Evolutionary conservation across 2,888 invertebrate species (phyloP).

Genomic region (Drosophila diplacantha): DNA sequence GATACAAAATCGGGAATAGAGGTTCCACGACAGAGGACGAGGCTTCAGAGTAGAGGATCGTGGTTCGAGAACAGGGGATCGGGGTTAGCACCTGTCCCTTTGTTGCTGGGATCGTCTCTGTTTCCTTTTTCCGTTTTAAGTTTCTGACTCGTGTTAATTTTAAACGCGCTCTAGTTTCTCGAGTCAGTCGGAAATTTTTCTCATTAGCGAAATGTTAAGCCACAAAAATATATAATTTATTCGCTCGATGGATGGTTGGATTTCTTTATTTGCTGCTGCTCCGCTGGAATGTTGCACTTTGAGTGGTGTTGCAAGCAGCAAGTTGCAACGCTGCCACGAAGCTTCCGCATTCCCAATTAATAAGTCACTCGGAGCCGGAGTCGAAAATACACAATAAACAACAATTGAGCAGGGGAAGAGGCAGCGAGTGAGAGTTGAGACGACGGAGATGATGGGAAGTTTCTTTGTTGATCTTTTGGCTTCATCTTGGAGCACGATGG

Average conservation of each 20-base stretch:
- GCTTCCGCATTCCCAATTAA: slow-evolving; percentile 54
- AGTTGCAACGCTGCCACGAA: slow-evolving; percentile 4
- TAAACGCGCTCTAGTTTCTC: slow-evolving; percentile 25
- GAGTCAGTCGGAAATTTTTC: slow-evolving; percentile 1
- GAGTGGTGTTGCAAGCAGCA: slow-evolving; percentile 36
- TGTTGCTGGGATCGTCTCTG: slow-evolving; percentile 22
- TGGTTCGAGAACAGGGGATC: slow-evolving; percentile 5
- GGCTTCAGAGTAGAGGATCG: not conserved
- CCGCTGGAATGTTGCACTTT: slow-evolving; percentile 54
- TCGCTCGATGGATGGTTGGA: slow-evolving; percentile 28
- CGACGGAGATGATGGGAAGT: slow-evolving; percentile 15
- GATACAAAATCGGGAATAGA: slow-evolving; percentile 2
- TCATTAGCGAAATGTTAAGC: slow-evolving; percentile 25
- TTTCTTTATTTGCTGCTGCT: slow-evolving; percentile 4
- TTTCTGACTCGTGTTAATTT: slow-evolving; percentile 45
- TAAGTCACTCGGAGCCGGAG: slow-evolving; percentile 45
- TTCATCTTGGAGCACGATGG: not conserved
- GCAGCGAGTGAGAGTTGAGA: slow-evolving; percentile 2
- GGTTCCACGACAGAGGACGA: slow-evolving; percentile 6
- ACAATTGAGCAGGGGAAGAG: slow-evolving; percentile 15
- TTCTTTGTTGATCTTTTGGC: slow-evolving; percentile 30
- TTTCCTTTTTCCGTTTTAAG: slow-evolving; percentile 2
- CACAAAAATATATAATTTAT: slow-evolving; percentile 42
- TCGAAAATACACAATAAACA: slow-evolving; percentile 27
- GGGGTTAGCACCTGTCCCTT: slow-evolving; percentile 52